phyloP scores from a whole-genome alignment of 2,888 invertebrate species.

The Microctonus aethiopoides region DNA sequence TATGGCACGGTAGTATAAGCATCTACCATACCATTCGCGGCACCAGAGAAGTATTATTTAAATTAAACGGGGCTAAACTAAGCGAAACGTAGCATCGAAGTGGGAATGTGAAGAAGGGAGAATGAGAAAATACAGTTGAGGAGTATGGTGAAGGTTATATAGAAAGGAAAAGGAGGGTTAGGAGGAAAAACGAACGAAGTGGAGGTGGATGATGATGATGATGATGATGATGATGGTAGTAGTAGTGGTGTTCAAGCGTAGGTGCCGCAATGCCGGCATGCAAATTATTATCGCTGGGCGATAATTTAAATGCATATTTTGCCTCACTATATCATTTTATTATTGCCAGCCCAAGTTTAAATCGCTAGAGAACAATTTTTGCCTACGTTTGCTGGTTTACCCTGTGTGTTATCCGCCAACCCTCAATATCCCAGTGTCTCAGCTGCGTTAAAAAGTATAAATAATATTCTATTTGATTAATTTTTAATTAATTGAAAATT shows the following conservation, averaged over 20 bases:
- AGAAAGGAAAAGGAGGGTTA: constrained; percentile 29
- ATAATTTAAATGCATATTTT: constrained; percentile 68
- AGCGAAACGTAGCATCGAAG: constrained; percentile 58
- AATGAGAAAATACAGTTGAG: constrained; percentile 41
- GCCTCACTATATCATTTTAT: constrained; percentile 68
- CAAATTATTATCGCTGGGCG: constrained; percentile 68
- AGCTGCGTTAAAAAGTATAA: no score
- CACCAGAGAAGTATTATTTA: constrained; percentile 67
- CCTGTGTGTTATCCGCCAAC: neutral
- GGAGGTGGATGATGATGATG: neutral
- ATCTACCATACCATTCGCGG: constrained; percentile 33
- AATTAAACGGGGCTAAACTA: constrained; percentile 68
- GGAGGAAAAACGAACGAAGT: neutral
- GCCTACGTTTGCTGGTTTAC: neutral
- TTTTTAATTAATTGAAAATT: no score
- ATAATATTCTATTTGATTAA: no score
- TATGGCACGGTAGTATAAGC: constrained; percentile 6
- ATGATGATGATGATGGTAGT: neutral
- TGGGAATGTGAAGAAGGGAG: constrained; percentile 41
- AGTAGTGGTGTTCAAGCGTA: constrained; percentile 40
- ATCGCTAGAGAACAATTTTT: neutral
- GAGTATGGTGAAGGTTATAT: constrained; percentile 35
- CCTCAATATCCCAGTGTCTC: neutral
- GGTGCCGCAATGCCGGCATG: constrained; percentile 61
- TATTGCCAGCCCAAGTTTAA: constrained; percentile 56